phyloP scores from a whole-genome alignment of 2,888 invertebrate species.

The Meiosimyza decipiens region DNA sequence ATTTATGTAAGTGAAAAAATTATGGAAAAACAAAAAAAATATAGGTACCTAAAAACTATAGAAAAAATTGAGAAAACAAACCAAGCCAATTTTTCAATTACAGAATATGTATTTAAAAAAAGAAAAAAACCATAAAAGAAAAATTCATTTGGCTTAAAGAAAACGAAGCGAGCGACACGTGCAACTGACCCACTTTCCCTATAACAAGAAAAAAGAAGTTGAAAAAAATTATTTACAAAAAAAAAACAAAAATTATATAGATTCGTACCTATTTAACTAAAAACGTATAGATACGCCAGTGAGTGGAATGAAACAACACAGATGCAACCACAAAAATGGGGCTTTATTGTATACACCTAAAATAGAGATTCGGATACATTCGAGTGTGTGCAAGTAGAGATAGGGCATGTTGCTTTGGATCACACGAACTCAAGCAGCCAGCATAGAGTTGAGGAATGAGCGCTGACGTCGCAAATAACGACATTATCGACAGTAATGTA shows the following conservation, averaged over 20 bases:
- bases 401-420: background rate
- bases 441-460: background rate
- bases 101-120: conserved; percentile 12
- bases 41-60: conserved; percentile 21
- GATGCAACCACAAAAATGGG: background rate
- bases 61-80: background rate
- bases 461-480: background rate
- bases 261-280: background rate
- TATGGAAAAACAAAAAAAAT: conserved; percentile 13
- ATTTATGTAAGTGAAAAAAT: too few relatives aligned
- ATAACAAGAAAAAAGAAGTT: conserved; percentile 23
- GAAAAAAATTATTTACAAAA: conserved; percentile 9
- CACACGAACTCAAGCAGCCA: background rate
- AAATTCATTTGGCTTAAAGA: conserved; percentile 33
- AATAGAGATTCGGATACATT: background rate
- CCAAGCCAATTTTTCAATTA: background rate
- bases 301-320: conserved; percentile 12
- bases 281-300: conserved; percentile 9
- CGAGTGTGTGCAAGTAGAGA: background rate
- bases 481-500: too few relatives aligned
- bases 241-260: background rate
- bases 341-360: background rate
- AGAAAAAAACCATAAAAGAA: conserved; percentile 6
- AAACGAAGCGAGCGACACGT: conserved; percentile 50
- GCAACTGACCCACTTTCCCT: conserved; percentile 65